Evolutionary conservation across 2,113 vertebrate genomes (phyloP), one percentile per base, ranked within the genome.

Genomic region (Podiceps cristatus): DNA sequence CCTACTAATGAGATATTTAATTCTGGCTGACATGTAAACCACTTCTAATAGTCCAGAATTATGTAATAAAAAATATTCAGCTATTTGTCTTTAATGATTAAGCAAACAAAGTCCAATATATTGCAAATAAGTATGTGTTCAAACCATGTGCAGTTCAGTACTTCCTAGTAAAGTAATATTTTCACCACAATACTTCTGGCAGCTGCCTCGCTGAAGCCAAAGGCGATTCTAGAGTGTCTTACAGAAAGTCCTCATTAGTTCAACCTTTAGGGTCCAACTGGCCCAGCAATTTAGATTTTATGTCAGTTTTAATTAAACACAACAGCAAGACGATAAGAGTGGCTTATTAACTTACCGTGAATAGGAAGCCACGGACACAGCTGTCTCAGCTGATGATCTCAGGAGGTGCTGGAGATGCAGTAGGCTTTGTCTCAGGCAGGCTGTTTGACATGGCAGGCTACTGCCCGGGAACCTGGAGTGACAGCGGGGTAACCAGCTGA

Each of bases 1-100:
- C 94, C 90, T 97, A 11, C 59, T 97, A 94, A 97, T 91, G 90
- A 97, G 93, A 37, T 58, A 79, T 55, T 94, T 86, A 86, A 83
- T 90, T 92, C 85, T 95, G 59, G n/a, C 90, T 94, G 75, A 88
- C 92, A 50, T n/a, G 53, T 24, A 64, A 93, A 93, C 67, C 1
- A 4, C 33, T 88, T 80, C 42, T 89, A 78, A 86, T 93, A 23
- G 35, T 79, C 40, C 16, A 47, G 60, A 87, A 91, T 84, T 88
- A 80, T 45, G 35, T 93, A 80, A 88, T 69, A 37, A 79, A 37
- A 90, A 83, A 71, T 80, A 85, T 44, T 93, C 49, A 72, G 33
- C 88, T 91, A 29, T 93, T 95, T 96, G 90, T 91, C 94, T 96
- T 96, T 49, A 88, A 69, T 82, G 79, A 89, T 81, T 84, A 97